phyloP scores from a whole-genome alignment of 1,140 invertebrate genomes.

The Zelostemma sp. region DNA sequence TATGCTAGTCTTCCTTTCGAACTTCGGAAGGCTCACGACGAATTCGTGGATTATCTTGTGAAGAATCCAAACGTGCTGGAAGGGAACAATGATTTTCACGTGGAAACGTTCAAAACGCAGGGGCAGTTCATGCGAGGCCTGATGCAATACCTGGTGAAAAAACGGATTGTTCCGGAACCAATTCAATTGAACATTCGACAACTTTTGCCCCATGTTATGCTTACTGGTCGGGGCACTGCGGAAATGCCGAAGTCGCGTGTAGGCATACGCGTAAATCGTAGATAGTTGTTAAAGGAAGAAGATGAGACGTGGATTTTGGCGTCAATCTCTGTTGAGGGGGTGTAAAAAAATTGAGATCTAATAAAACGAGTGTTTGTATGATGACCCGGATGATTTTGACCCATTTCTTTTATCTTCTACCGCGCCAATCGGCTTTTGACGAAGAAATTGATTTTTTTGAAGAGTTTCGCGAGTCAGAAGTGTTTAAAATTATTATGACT shows the following conservation, averaged over 20 bases:
- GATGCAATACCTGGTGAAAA: conserved; percentile 12
- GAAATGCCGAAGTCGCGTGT: too few species aligned
- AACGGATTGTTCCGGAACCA: neutral
- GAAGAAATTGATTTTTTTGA: too few species aligned
- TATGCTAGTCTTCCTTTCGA: conserved; percentile 30
- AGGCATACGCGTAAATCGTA: too few species aligned
- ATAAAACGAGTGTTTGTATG: neutral
- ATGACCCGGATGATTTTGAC: neutral
- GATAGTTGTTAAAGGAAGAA: neutral
- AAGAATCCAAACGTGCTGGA: conserved; percentile 29
- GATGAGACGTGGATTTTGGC: neutral
- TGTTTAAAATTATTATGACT: too few species aligned
- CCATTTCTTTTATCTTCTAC: neutral
- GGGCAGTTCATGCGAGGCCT: conserved; percentile 23
- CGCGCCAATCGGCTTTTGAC: too few species aligned
- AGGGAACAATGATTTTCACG: conserved; percentile 30
- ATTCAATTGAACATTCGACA: conserved; percentile 8
- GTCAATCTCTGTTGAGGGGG: too few species aligned
- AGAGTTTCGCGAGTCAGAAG: too few species aligned
- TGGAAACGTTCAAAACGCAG: conserved; percentile 28
- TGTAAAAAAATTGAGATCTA: neutral
- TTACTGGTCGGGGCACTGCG: conserved; percentile 23
- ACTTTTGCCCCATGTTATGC: conserved; percentile 17
- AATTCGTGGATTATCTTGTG: conserved; percentile 33
- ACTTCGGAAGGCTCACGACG: conserved; percentile 35